Base-by-base conservation (phyloP, 35 echinoderm and acorn worm species). In the Lytechinus variegatus region DNA sequence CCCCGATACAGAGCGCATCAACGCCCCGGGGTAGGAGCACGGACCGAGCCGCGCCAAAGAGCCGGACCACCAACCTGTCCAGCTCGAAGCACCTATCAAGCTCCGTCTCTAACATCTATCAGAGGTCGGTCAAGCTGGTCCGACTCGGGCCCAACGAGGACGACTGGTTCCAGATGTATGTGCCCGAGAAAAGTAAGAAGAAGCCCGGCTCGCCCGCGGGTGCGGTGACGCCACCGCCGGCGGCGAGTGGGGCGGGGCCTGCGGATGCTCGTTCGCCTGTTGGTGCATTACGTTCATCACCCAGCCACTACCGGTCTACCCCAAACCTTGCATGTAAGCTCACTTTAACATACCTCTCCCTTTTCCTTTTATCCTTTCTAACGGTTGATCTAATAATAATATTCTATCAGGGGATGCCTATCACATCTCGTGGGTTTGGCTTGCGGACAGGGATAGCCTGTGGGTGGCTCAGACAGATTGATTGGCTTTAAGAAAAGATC, bases 311-410 rank as follows among this genome's bases (percentile, higher is more conserved):
- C 95, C 93, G 79, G 55, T 97, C 97, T 58, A 96, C 97, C 95
- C 97, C 97, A 87, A 97, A 97, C 95, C 97, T 97, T 96, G 97
- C 97, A 97, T 97, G 97, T 97, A 97, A 97, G 97, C 95, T 95
- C 53, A 96, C 91, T 58, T 9, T 44, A 44, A 44, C 33, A 61
- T 16, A 54, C 66, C 53, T 52, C 53, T 87, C 7, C 54, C 89
- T 86, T 44, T 33, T 14, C 16, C 24, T 90, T 8, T 53, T 89
- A 88, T 61, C 95, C 88, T 90, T 8, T 90, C 88, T 90, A 90
- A 90, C 13, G 9, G 33, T 54, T 7, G 9, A 88, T 51, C 9
- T 27, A 88, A 27, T 52, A 90, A 54, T 12, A 90, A 54, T 12
- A 90, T 90, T 44, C 66, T 79, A 79, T 79, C 13, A 13, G 21